Evolutionary conservation across 2,888 invertebrate species (phyloP).

Genomic region (Julus scandinavius): DNA sequence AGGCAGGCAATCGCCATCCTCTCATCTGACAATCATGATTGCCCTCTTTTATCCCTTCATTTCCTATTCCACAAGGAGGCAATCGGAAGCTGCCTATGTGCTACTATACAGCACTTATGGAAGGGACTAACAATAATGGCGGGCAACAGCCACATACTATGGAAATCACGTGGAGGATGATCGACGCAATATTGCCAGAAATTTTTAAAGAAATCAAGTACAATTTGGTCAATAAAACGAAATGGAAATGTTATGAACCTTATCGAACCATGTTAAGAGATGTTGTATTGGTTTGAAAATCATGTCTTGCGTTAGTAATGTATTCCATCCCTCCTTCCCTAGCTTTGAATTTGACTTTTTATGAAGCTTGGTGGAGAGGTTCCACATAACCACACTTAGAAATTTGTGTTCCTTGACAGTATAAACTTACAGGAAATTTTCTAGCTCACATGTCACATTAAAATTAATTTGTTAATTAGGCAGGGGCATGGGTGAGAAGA

Average conservation of each 20-base stretch:
- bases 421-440: too few species aligned
- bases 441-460: too few species aligned
- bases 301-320: too few species aligned
- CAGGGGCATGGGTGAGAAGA: too few species aligned
- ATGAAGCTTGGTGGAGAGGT: too few species aligned
- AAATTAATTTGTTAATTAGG: too few species aligned
- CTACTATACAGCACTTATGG: slow-evolving; percentile 13
- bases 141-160: not conserved
- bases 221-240: not conserved
- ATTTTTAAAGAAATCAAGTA: not conserved
- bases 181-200: not conserved
- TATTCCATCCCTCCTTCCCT: too few species aligned
- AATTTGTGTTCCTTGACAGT: too few species aligned
- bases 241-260: not conserved
- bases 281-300: too few species aligned
- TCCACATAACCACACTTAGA: too few species aligned
- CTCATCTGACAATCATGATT: slow-evolving; percentile 42
- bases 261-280: too few species aligned
- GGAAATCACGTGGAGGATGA: not conserved
- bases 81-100: slow-evolving; percentile 9
- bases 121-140: slow-evolving; percentile 12
- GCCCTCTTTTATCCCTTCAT: slow-evolving; percentile 42
- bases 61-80: slow-evolving; percentile 39
- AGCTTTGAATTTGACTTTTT: too few species aligned
- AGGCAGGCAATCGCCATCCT: slow-evolving; percentile 28